A percentile compares a stretch with the other conserved stretches of the same genome.
Conservation (phyloP, 2,797 vertebrate species). For the Danio kyathit region DNA sequence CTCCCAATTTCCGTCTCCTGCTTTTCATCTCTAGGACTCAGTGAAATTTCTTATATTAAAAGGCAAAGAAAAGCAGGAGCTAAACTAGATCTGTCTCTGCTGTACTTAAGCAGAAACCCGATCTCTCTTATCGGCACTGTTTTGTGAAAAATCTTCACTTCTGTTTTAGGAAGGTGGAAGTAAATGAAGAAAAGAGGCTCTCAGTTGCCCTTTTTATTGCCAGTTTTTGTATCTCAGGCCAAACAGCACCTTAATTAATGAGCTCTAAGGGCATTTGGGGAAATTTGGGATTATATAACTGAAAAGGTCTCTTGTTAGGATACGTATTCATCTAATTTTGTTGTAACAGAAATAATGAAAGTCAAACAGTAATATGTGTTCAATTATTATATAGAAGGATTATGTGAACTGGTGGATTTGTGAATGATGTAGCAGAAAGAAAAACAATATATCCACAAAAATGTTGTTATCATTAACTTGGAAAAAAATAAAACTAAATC, state of each 20-base stretch:
- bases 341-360: too few species aligned
- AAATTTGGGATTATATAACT: not conserved
- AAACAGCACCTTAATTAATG: not conserved
- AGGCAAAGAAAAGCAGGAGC: constrained; percentile 35
- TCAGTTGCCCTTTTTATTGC: not conserved
- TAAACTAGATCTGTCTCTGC: constrained; percentile 16
- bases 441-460: not conserved
- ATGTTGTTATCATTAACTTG: not conserved
- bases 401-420: not conserved
- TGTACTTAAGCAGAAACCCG: constrained; percentile 17
- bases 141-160: not conserved
- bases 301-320: too few species aligned
- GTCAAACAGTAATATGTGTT: not conserved
- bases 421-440: not conserved
- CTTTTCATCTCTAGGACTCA: constrained; percentile 29
- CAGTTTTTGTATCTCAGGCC: not conserved
- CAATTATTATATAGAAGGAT: not conserved
- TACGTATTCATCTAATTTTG: too few species aligned
- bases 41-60: constrained; percentile 16
- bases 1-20: constrained; percentile 15
- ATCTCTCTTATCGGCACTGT: constrained; percentile 8
- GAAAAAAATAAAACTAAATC: not conserved
- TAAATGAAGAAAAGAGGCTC: not conserved
- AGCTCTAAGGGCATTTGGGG: not conserved
- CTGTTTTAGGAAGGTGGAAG: constrained; percentile 15